A percentile compares a stretch with the other conserved stretches of the same genome.
Conservation (phyloP, 2,113 vertebrate species). For the Enhydra lutris region DNA sequence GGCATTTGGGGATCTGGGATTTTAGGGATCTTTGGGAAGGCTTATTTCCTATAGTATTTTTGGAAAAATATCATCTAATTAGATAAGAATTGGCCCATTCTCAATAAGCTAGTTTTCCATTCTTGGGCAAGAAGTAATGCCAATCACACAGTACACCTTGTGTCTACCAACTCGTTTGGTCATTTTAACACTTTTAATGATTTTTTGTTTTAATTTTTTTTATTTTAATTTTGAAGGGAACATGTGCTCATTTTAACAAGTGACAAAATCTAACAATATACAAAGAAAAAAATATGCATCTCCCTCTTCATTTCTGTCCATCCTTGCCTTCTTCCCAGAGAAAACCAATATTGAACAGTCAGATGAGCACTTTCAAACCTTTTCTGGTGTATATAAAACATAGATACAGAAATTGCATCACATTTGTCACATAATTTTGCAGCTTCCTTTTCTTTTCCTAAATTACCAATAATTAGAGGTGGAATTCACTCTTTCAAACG, state of each 20-base stretch:
- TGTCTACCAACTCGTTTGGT: neutral
- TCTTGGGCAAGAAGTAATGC: neutral
- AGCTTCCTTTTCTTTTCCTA: conserved; percentile 23
- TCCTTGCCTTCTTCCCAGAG: neutral
- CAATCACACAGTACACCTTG: neutral
- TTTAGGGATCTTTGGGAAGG: neutral
- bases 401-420: neutral
- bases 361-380: neutral
- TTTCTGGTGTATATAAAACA: neutral
- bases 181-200: conserved; percentile 17
- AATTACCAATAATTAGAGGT: neutral
- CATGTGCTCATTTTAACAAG: neutral
- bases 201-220: neutral
- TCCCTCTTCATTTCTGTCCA: neutral
- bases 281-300: neutral
- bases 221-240: neutral
- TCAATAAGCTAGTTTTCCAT: neutral
- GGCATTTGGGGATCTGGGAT: neutral
- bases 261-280: neutral
- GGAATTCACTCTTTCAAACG: conserved; percentile 38
- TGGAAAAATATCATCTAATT: neutral
- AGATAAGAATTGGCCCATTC: neutral
- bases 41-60: neutral
- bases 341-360: neutral
- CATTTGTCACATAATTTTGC: neutral